These are phyloP conservation scores for Hemithea aestivaria DNA, from an alignment of 2,888 invertebrate genomes.

Conservation along the genomic window DNA sequence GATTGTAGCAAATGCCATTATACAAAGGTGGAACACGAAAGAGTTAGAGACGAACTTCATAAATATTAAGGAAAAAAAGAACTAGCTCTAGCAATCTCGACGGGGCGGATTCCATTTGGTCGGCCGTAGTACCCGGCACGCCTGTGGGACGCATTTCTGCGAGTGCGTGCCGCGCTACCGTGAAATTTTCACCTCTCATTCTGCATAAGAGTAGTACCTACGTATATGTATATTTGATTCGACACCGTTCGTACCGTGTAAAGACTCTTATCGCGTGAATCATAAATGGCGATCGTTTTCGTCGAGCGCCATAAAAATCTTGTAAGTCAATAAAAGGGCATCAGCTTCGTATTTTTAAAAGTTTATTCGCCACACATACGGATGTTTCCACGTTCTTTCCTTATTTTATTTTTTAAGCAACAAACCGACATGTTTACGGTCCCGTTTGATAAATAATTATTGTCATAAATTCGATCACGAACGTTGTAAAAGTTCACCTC, in stretches of 20 bases:
- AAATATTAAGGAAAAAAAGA: constrained; percentile 72
- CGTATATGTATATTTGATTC: constrained; percentile 62
- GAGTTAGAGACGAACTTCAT: constrained; percentile 56
- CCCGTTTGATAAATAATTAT: constrained; percentile 36
- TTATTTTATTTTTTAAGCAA: constrained; percentile 28
- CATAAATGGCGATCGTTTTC: constrained; percentile 68
- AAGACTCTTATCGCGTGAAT: constrained; percentile 66
- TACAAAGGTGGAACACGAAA: constrained; percentile 59
- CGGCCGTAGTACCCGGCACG: constrained; percentile 44
- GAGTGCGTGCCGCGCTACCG: constrained; percentile 53
- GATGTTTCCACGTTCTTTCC: constrained; percentile 32
- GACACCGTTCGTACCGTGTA: constrained; percentile 53
- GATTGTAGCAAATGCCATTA: constrained; percentile 63
- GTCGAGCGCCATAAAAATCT: constrained; percentile 51
- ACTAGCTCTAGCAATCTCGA: constrained; percentile 67
- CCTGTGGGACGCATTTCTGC: constrained; percentile 57
- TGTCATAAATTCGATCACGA: constrained; percentile 35
- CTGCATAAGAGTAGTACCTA: constrained; percentile 58
- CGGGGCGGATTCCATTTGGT: constrained; percentile 61
- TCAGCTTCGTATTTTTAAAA: constrained; percentile 38
- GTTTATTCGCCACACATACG: constrained; percentile 34
- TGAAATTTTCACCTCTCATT: constrained; percentile 63
- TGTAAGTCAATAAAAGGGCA: constrained; percentile 39
- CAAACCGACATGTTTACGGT: constrained; percentile 32
- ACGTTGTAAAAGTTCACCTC: constrained; percentile 34